Evolutionary conservation across 2,888 invertebrate genomes (phyloP), one percentile per base, ranked within the genome.

Genomic region (Busseola fusca): DNA sequence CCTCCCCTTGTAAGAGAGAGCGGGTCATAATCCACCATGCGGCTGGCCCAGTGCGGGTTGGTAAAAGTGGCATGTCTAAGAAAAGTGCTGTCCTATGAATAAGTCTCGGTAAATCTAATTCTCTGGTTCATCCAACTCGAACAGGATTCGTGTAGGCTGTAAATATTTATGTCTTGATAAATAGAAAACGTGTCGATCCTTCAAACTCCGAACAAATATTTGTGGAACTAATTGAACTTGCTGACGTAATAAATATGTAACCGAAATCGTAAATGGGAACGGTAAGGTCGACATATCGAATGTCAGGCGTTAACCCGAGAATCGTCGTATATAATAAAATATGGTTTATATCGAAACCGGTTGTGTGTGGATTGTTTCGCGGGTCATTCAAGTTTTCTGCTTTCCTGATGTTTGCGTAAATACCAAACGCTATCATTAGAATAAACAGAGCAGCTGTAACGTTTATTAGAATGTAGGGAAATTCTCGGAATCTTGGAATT

Each of bases 231-330:
- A 83, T 83, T 85, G 79, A 80, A 75, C 66, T 73, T 72, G 69
- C 65, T 85, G 83, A 83, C 78, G 81, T 79, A 74, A 81, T 58
- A 69, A 64, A 71, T 69, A 80, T 74, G 64, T 80, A 75, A 84
- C 74, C 59, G 83, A 82, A 80, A 74, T 79, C 67, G 82, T 77
- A 78, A 78, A 80, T 82, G 79, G 82, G 80, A 74, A 80, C 80
- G 65, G 74, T 74, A 68, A 79, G 80, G 70, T 79, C 82, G 82
- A 74, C 80, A 79, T 80, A 75, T 82, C 68, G 80, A 71, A 71
- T 78, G 79, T 82, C 82, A 69, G 82, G 48, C 82, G 74, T 78
- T 73, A 82, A 78, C 82, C 82, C 65, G 59, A 69, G 69, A 74
- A 78, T 58, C 27, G 18, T 54, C 56, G 78, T 64, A 72, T 69